Evolutionary conservation across 2,113 vertebrate species (phyloP).

Genomic region (Paralichthys olivaceus): DNA sequence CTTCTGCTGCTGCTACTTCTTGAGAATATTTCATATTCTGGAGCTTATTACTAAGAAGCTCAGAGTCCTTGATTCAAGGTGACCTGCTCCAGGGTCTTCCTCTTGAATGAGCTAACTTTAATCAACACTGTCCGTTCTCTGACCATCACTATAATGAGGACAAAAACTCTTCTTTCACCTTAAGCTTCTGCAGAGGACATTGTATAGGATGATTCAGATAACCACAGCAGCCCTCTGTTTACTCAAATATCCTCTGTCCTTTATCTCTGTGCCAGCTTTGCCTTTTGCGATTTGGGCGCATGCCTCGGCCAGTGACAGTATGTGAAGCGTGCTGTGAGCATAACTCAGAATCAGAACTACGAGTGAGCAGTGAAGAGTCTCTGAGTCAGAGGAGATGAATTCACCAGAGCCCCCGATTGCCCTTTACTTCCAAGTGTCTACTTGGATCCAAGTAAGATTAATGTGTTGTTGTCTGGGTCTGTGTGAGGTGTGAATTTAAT

Average conservation of each 20-base stretch:
- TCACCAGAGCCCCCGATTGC: slow-evolving; percentile 31
- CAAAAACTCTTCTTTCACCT: slow-evolving; percentile 45
- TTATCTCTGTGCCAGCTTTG: slow-evolving; percentile 48
- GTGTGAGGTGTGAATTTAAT: slow-evolving; percentile 6
- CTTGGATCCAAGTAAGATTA: slow-evolving; percentile 51
- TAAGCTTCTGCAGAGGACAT: slow-evolving; percentile 37
- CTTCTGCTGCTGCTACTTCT: neutral
- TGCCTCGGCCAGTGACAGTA: slow-evolving; percentile 9
- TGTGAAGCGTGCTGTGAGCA: slow-evolving; percentile 23
- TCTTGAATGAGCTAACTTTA: slow-evolving; percentile 23
- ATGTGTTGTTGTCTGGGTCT: slow-evolving; percentile 49
- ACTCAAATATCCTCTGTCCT: slow-evolving; percentile 47
- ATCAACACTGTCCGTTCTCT: slow-evolving; percentile 34
- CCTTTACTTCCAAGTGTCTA: slow-evolving; percentile 41
- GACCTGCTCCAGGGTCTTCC: slow-evolving; percentile 7
- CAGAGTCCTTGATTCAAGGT: slow-evolving; percentile 34
- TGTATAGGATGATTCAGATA: slow-evolving; percentile 47
- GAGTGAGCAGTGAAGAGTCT: slow-evolving; percentile 40
- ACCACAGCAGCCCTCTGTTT: slow-evolving; percentile 21
- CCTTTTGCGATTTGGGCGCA: slow-evolving; percentile 26
- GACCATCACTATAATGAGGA: slow-evolving; percentile 52
- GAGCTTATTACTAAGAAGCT: slow-evolving; percentile 15
- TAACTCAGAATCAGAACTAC: slow-evolving; percentile 36
- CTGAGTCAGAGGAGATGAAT: slow-evolving; percentile 50
- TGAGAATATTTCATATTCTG: slow-evolving; percentile 18